A percentile compares a stretch with the other conserved stretches of the same genome.
Evolutionary conservation across 2,797 vertebrate species (phyloP).

Genomic region (Pseudocheirus occidentalis): DNA sequence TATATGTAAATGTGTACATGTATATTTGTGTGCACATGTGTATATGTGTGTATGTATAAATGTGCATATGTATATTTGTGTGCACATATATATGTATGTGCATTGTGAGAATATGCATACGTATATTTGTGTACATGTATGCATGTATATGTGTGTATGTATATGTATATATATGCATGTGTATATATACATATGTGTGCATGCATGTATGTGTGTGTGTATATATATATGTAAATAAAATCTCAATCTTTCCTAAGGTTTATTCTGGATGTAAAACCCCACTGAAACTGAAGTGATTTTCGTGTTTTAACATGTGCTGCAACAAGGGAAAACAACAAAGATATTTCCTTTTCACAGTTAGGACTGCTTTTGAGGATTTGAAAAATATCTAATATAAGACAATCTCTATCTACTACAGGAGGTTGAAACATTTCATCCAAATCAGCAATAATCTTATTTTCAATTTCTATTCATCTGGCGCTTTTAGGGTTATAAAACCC

Average conservation of each 20-base stretch:
- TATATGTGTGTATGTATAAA: no score
- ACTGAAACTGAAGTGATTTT: background rate
- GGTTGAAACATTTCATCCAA: background rate
- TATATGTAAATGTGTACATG: no score
- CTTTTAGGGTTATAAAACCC: background rate
- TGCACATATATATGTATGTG: no score
- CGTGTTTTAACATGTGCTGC: background rate
- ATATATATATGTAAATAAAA: background rate
- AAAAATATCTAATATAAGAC: background rate
- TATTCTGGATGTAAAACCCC: background rate
- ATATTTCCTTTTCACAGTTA: background rate
- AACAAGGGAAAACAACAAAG: background rate
- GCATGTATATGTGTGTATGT: no score
- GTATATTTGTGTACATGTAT: background rate
- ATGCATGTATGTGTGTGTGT: accelerated
- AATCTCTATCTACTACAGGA: background rate
- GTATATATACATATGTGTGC: no score
- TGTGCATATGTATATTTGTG: no score
- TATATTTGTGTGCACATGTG: no score
- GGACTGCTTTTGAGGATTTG: background rate
- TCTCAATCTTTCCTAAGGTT: background rate
- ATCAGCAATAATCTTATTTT: background rate
- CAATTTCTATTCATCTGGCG: background rate
- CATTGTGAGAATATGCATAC: no score
- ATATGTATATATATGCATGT: no score